These are phyloP conservation scores for Lynx canadensis DNA, from an alignment of 2,113 vertebrate species.

Conservation along the genomic window DNA sequence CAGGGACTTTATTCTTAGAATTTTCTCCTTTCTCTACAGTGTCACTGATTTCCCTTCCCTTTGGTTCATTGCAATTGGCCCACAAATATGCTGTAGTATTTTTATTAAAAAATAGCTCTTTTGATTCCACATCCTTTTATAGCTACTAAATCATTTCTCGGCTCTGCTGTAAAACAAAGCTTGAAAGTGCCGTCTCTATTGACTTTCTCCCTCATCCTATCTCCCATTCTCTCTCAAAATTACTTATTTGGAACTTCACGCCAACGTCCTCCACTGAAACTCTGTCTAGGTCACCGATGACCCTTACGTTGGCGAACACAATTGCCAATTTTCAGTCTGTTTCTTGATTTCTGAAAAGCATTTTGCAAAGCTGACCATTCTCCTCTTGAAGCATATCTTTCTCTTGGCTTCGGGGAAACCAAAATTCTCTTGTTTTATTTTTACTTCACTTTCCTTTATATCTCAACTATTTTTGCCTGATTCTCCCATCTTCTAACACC, in stretches of 20 bases:
- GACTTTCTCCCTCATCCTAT: neutral
- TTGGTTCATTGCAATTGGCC: neutral
- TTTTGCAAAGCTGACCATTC: neutral
- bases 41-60: neutral
- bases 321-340: neutral
- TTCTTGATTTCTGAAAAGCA: neutral
- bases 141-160: neutral
- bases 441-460: neutral
- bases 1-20: neutral
- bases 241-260: neutral
- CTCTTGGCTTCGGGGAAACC: neutral
- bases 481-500: neutral
- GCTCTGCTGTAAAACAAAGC: neutral
- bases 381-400: neutral
- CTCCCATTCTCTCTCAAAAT: neutral
- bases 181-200: neutral
- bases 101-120: neutral
- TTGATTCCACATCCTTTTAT: neutral
- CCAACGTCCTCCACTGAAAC: neutral
- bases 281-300: neutral
- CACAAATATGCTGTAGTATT: neutral
- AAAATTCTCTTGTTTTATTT: neutral
- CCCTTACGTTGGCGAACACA: neutral
- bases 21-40: neutral
- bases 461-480: neutral